A percentile compares a stretch with the other conserved stretches of the same genome.
Conservation (phyloP, 2,113 vertebrate species). For the Nesoenas mayeri region DNA sequence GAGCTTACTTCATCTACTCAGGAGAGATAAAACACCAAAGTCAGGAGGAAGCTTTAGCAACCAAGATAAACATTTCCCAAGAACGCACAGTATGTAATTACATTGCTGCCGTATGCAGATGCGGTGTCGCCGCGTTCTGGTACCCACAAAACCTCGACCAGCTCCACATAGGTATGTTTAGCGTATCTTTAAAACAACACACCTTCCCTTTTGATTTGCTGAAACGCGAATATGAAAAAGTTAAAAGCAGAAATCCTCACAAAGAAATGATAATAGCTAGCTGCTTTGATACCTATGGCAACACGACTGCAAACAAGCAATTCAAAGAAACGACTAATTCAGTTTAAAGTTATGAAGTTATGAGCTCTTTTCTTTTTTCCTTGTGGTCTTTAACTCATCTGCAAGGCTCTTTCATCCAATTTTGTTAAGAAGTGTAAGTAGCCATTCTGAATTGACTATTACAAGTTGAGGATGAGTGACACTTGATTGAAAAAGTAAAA, state of each 20-base stretch:
- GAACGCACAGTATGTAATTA: not conserved
- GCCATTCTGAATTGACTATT: slow-evolving; percentile 37
- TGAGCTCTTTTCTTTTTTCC: not conserved
- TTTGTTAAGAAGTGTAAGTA: slow-evolving; percentile 28
- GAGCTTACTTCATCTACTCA: not conserved
- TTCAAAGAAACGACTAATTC: slow-evolving; percentile 45
- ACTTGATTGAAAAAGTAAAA: slow-evolving; percentile 35
- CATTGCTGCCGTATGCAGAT: not conserved
- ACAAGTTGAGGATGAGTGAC: slow-evolving; percentile 38
- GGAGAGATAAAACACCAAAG: not conserved
- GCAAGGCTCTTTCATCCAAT: slow-evolving; percentile 35
- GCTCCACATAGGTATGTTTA: not conserved
- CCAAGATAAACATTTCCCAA: not conserved
- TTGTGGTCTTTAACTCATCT: slow-evolving; percentile 23
- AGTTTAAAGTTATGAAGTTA: slow-evolving; percentile 19
- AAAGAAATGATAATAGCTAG: slow-evolving; percentile 16
- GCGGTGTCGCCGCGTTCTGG: not conserved
- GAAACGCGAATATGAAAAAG: not conserved
- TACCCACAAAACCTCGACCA: not conserved
- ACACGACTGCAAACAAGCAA: slow-evolving; percentile 21
- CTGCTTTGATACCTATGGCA: slow-evolving; percentile 59
- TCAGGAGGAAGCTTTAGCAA: not conserved
- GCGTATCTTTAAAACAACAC: slow-evolving; percentile 48
- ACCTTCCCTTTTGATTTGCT: slow-evolving; percentile 52
- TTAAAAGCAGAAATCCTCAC: slow-evolving; percentile 26